phyloP scores from a whole-genome alignment of 2,797 vertebrate genomes.

The Botia kubotai region DNA sequence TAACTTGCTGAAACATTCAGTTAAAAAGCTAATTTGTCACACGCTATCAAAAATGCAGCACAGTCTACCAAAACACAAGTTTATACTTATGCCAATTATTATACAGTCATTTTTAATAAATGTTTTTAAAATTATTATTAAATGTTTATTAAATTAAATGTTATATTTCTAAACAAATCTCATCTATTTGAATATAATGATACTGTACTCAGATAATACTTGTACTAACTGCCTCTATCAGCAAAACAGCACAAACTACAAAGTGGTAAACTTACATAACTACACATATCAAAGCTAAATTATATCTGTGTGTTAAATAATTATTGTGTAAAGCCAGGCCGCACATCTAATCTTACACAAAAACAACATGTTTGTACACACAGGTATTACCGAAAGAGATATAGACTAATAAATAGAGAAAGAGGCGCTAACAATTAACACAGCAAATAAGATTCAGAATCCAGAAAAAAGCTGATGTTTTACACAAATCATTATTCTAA shows the following conservation, averaged over 20 bases:
- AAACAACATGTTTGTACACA: neutral
- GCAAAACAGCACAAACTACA: neutral
- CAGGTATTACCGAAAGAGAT: neutral
- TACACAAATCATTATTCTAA: too few species aligned
- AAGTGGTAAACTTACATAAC: neutral
- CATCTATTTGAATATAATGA: neutral
- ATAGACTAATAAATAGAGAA: neutral
- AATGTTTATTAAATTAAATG: neutral
- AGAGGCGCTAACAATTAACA: neutral
- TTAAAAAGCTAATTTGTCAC: constrained; percentile 9
- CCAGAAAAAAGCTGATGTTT: neutral
- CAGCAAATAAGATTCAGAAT: neutral
- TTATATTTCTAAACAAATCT: neutral
- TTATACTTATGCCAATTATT: neutral
- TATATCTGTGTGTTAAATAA: neutral
- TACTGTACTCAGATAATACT: neutral
- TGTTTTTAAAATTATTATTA: too few species aligned
- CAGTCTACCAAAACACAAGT: neutral
- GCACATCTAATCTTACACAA: neutral
- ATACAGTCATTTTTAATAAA: constrained; percentile 14
- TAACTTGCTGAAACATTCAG: constrained; percentile 13
- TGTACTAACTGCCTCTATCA: neutral
- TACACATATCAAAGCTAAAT: neutral
- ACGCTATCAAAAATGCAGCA: neutral
- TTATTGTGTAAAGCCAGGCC: neutral